Base-by-base conservation (phyloP, 2,113 vertebrate genomes). In the Notothenia rossii region DNA sequence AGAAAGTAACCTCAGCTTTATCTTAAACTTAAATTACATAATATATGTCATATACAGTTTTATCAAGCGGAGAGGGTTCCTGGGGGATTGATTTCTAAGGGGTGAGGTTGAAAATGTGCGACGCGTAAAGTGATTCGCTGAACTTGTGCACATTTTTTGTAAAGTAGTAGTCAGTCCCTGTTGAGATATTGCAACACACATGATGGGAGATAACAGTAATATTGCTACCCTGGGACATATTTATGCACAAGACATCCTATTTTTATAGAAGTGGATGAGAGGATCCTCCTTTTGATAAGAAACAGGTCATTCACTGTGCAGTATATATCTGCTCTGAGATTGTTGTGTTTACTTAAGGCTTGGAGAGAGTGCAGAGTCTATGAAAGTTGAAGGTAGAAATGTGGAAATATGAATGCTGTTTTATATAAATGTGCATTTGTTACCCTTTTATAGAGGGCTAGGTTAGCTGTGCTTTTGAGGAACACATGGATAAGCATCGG, bases 21-120 rank as follows among this genome's bases (percentile, higher is more conserved):
- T 88, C 77, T 70, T 60, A 55, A 54, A 13, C 67, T 17, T 77
- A 79, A 83, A 81, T 40, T 22, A 60, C 74, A 56, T 53, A 33
- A 51, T 45, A 74, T 77, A 22, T 29, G 62, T 66, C 69, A 75
- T 70, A 25, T 20, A 5, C 29, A 5, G 40, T 65, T 77, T 89
- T 46, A 81, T 79, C 79, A 43, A 70, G 25, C 11, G 13, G 45
- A 66, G 15, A 12, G n/a, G 58, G 80, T 56, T 72, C 33, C 61
- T 72, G 33, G 69, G 61, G 63, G 51, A 65, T 18, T 33, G 75
- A 62, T 82, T 69, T 79, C 45, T 72, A 11, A 14, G 50, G 50
- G 7, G 55, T 13, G 36, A 61, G 48, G n/a, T 25, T 46, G 25
- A 60, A 83, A 77, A 67, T 4, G 15, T 63, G 13, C 58, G 14